Percentiles rank a stretch among this genome's conserved stretches.
Conservation (phyloP, 2,797 vertebrate species). For the Okamejei kenojei region DNA sequence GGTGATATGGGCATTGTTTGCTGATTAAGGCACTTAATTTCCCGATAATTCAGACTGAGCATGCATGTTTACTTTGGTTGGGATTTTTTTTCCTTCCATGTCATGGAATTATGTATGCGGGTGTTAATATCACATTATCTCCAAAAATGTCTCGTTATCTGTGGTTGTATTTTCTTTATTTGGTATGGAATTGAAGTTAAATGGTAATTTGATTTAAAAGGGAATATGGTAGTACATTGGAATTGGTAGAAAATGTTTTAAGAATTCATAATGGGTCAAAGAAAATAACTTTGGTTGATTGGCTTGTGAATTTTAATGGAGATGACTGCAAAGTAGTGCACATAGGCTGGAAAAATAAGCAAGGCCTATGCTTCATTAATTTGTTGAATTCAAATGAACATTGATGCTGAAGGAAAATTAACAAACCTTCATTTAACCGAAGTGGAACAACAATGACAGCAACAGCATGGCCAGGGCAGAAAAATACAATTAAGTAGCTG, state of each 20-base stretch:
- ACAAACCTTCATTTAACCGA: not conserved
- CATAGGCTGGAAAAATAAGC: not conserved
- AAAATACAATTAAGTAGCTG: not conserved
- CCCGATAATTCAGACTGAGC: not conserved
- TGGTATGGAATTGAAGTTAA: too few species aligned
- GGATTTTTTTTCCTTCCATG: too few species aligned
- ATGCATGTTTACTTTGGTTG: too few species aligned
- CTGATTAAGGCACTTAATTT: not conserved
- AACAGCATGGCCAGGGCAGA: not conserved
- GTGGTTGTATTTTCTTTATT: too few species aligned
- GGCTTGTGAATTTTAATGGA: not conserved
- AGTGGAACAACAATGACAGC: not conserved
- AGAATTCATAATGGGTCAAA: not conserved
- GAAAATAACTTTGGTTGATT: not conserved
- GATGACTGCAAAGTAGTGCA: not conserved
- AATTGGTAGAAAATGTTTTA: not conserved
- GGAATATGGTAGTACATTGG: not conserved
- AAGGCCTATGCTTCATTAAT: not conserved
- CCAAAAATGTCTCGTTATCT: too few species aligned
- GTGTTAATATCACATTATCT: too few species aligned
- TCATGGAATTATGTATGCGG: too few species aligned
- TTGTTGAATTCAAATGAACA: not conserved
- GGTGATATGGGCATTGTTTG: not conserved
- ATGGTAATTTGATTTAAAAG: too few species aligned
- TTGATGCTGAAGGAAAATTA: not conserved